A percentile compares a stretch with the other conserved stretches of the same genome.
Conservation (phyloP, 2,888 invertebrate genomes). For the Vannuccia rotundouncinata region DNA sequence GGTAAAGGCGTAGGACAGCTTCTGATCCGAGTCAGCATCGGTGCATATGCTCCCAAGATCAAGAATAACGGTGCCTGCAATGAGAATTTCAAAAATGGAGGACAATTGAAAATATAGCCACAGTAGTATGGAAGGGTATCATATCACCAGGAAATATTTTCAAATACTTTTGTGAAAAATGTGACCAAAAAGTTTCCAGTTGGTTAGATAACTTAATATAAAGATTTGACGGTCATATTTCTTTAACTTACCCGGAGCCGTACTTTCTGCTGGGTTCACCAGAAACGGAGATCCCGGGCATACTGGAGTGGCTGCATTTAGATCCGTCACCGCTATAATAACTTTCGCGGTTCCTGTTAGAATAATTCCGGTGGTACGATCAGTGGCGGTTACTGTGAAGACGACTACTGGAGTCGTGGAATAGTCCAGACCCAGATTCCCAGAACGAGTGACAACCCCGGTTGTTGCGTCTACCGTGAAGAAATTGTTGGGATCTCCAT, state of each 20-base stretch:
- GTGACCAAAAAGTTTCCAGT: too few species aligned
- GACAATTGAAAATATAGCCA: not conserved
- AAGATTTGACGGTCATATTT: too few species aligned
- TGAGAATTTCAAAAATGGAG: not conserved
- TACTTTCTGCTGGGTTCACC: too few species aligned
- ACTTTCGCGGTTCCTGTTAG: not conserved
- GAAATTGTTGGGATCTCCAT: not conserved
- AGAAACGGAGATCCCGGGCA: not conserved
- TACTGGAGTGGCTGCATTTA: not conserved
- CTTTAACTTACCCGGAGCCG: not conserved
- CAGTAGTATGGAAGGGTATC: too few species aligned
- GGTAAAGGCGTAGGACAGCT: not conserved
- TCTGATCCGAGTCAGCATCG: not conserved
- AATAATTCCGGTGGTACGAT: not conserved
- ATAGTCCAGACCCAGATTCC: not conserved
- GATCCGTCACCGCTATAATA: not conserved
- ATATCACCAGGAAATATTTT: too few species aligned
- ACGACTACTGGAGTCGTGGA: not conserved
- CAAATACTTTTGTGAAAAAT: too few species aligned
- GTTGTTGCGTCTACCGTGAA: not conserved
- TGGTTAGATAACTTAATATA: too few species aligned
- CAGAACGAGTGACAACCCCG: not conserved
- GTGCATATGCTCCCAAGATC: not conserved
- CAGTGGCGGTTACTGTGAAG: not conserved
- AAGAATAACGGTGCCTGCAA: not conserved